phyloP scores from a whole-genome alignment of 1,140 invertebrate species.

The Kradibia gibbosae region DNA sequence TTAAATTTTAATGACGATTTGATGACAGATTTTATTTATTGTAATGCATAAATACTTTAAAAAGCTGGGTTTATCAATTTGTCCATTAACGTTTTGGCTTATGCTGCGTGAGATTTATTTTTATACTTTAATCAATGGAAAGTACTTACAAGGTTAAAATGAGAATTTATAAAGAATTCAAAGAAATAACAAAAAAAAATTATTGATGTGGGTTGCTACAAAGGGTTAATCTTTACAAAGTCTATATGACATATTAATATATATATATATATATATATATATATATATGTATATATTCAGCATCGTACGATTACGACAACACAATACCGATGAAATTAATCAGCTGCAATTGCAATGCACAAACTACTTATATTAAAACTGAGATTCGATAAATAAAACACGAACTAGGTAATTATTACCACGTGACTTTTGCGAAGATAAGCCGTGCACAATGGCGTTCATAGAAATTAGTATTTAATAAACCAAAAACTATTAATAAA shows the following conservation, averaged over 20 bases:
- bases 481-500: neutral
- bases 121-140: neutral
- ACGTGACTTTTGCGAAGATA: constrained; percentile 13
- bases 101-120: neutral
- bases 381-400: constrained; percentile 17
- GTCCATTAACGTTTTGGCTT: neutral
- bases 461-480: neutral
- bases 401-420: constrained; percentile 29
- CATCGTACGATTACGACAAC: neutral
- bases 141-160: neutral
- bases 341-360: constrained; percentile 18
- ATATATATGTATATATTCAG: constrained; percentile 2
- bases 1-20: too few relatives aligned
- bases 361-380: constrained; percentile 22
- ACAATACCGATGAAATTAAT: neutral
- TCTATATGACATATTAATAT: constrained; percentile 12
- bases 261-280: too few relatives aligned
- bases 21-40: too few relatives aligned
- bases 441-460: neutral
- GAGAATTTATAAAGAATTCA: neutral
- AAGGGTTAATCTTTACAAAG: constrained; percentile 19
- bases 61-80: neutral
- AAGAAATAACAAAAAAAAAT: neutral
- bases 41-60: neutral
- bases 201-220: neutral